Percentiles rank a stretch among this genome's conserved stretches.
phyloP scores from a whole-genome alignment of 2,113 vertebrate genomes.

The Hassar affinis region DNA sequence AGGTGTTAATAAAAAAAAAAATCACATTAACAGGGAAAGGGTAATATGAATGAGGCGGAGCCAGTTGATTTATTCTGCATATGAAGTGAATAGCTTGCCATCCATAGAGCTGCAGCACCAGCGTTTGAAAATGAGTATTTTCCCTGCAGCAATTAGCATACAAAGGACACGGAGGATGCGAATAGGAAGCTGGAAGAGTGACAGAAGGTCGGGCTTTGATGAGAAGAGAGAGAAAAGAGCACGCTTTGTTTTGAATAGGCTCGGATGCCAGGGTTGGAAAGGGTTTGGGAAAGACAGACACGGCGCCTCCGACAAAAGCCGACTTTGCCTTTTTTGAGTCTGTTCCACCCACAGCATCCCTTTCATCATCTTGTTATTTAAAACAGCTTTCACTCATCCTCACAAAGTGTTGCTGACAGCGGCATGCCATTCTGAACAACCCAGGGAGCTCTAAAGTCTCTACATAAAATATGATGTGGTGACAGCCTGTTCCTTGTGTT shows the following conservation, averaged over 20 bases:
- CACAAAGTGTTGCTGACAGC: conserved; percentile 23
- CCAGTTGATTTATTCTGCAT: background rate
- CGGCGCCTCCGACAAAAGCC: conserved; percentile 32
- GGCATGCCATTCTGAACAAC: conserved; percentile 25
- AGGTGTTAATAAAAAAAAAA: too few species aligned
- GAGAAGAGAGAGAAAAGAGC: conserved; percentile 13
- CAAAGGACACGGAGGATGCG: conserved; percentile 37
- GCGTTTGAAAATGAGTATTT: conserved; percentile 28
- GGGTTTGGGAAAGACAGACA: conserved; percentile 22
- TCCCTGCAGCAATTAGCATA: conserved; percentile 42
- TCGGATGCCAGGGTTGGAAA: conserved; percentile 16
- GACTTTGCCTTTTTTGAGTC: conserved; percentile 2
- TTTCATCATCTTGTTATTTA: conserved; percentile 17
- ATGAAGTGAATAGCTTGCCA: background rate
- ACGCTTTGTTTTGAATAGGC: conserved; percentile 35
- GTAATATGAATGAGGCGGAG: background rate
- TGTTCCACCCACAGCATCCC: conserved; percentile 35
- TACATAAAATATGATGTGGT: background rate
- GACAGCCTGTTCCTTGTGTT: conserved; percentile 17
- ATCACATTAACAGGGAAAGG: background rate
- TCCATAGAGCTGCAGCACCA: background rate
- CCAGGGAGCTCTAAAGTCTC: background rate
- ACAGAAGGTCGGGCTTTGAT: conserved; percentile 24
- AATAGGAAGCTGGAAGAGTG: conserved; percentile 4
- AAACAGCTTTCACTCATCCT: background rate